Evolutionary conservation across 2,113 vertebrate species (phyloP), one percentile per base, ranked within the genome.

Genomic region (Pachypanchax playfairii): DNA sequence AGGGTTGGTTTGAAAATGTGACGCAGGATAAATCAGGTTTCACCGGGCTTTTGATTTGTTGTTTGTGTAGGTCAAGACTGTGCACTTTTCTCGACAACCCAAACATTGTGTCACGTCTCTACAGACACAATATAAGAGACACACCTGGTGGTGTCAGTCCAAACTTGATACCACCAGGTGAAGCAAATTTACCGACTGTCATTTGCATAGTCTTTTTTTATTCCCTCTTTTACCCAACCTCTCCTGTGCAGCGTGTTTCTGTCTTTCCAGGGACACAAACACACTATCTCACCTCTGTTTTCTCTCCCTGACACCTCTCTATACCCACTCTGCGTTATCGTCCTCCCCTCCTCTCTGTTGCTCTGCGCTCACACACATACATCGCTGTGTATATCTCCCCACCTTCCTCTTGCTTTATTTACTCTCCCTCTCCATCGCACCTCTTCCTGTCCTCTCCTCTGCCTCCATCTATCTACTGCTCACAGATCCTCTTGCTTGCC

Each of bases 291-390:
- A 75, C 72, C 82, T 73, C 81, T 79, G 80, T 82, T 75, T 86
- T 82, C 64, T 65, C 63, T 84, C 70, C 41, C 79, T 77, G 75
- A 82, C 88, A 83, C 85, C 75, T 81, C 65, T 79, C 75, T 84
- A 72, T 62, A 67, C 60, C 64, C 70, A 65, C 51, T 66, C 64
- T 80, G 73, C 48, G 59, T 80, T 82, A 79, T 74, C 60, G 28
- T 24, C 44, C 12, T 26, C 71, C 71, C 73, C 64, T 71, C 67
- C 80, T 66, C 70, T 73, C 57, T 79, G 60, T 79, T 77, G 73
- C 43, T 11, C 70, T 67, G 38, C 33, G 15, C 21, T 20, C 46
- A 48, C 36, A 67, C 54, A 22, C 33, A 48, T 26, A 36, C 20
- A 42, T n/a, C 50, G 29, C 22, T 10, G 10, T 55, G 31, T 49